phyloP scores from a whole-genome alignment of 2,113 vertebrate genomes.

The Procavia capensis region DNA sequence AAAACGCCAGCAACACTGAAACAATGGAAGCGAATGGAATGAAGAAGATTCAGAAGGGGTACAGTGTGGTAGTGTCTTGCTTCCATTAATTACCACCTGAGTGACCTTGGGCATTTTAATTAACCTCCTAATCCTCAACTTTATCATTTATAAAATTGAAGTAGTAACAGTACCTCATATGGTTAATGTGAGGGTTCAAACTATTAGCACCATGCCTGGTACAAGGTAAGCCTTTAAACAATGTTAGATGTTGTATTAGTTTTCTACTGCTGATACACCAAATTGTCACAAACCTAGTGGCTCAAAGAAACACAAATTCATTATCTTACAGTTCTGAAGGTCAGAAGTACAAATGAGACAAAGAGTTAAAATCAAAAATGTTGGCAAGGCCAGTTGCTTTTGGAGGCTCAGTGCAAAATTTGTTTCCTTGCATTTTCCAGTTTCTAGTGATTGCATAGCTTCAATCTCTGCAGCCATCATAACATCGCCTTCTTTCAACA shows the following conservation, averaged over 20 bases:
- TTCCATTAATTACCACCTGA: constrained; percentile 5
- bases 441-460: too few relatives aligned
- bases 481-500: background rate
- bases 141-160: constrained; percentile 1
- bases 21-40: background rate
- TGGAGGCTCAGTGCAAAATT: background rate
- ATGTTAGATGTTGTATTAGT: background rate
- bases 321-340: background rate
- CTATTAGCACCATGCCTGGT: background rate
- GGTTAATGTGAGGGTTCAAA: background rate
- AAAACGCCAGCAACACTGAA: background rate
- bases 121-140: background rate
- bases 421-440: too few relatives aligned
- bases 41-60: background rate
- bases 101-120: constrained; percentile 18
- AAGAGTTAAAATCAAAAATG: background rate
- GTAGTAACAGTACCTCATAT: background rate
- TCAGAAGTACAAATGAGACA: background rate
- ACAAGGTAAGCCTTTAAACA: background rate
- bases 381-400: background rate
- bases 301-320: background rate
- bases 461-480: background rate
- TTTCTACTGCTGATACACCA: background rate
- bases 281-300: background rate
- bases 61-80: background rate